Conservation (phyloP, 2,888 invertebrate species). For the Eudemis profundana region DNA sequence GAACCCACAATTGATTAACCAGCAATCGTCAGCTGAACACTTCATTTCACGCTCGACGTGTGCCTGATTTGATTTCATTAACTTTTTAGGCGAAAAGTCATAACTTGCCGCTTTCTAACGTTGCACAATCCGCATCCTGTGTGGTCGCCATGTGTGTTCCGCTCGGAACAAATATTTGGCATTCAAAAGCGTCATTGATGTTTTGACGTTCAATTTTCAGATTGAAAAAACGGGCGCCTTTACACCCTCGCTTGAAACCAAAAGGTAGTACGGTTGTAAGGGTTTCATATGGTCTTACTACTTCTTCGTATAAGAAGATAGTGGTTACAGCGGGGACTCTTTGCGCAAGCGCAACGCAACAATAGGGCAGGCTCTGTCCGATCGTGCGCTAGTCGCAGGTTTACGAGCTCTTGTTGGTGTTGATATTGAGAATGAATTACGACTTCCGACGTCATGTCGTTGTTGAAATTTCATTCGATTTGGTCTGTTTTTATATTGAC, state of each 20-base stretch:
- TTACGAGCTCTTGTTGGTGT: slow-evolving; percentile 68
- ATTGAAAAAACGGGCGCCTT: slow-evolving; percentile 72
- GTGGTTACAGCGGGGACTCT: slow-evolving; percentile 36
- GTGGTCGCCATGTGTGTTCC: slow-evolving; percentile 79
- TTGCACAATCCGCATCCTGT: slow-evolving; percentile 77
- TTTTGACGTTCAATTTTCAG: slow-evolving; percentile 68
- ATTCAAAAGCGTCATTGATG: slow-evolving; percentile 78
- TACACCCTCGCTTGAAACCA: slow-evolving; percentile 27
- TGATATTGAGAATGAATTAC: slow-evolving; percentile 77
- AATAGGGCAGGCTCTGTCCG: slow-evolving; percentile 65
- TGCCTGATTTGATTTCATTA: slow-evolving; percentile 71
- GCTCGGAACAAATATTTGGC: slow-evolving; percentile 74
- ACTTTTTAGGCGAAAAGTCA: slow-evolving; percentile 68
- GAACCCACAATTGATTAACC: slow-evolving; percentile 67
- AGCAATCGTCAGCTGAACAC: slow-evolving; percentile 57
- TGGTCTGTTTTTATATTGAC: slow-evolving; percentile 17
- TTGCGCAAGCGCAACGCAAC: slow-evolving; percentile 55
- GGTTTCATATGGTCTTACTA: not conserved
- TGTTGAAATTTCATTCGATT: slow-evolving; percentile 57
- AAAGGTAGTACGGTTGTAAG: not conserved
- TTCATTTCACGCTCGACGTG: slow-evolving; percentile 74
- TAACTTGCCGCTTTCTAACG: slow-evolving; percentile 69
- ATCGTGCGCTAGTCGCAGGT: slow-evolving; percentile 67
- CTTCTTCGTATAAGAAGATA: slow-evolving; percentile 5
- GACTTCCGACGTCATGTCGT: slow-evolving; percentile 72